phyloP scores from a whole-genome alignment of 1,140 invertebrate genomes.

The Heliconius hermathena region DNA sequence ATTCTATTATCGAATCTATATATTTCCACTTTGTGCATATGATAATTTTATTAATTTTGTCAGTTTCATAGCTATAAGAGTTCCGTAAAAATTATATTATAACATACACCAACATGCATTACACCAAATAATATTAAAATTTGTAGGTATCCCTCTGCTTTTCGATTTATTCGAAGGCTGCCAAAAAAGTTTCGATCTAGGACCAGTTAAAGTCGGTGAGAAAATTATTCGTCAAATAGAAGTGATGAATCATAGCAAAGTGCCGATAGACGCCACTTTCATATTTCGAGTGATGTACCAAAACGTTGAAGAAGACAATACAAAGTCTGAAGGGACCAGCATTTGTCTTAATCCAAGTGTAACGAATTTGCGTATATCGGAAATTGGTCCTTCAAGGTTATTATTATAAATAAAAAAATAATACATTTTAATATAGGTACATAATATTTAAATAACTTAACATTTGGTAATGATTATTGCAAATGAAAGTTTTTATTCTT shows the following conservation, averaged over 20 bases:
- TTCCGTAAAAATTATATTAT: too few species aligned
- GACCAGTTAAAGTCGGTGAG: slow-evolving; percentile 69
- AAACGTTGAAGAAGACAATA: slow-evolving; percentile 51
- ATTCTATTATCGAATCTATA: too few species aligned
- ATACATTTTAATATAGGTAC: too few species aligned
- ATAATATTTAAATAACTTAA: too few species aligned
- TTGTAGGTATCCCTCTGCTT: slow-evolving; percentile 64
- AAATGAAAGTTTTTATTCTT: background rate
- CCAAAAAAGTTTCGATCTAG: slow-evolving; percentile 72
- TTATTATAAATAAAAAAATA: background rate
- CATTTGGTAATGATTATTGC: too few species aligned
- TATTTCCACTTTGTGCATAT: too few species aligned
- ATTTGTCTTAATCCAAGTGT: slow-evolving; percentile 58
- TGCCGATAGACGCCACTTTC: slow-evolving; percentile 66
- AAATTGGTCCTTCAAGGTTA: slow-evolving; percentile 56
- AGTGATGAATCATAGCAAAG: slow-evolving; percentile 77
- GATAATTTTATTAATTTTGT: too few species aligned
- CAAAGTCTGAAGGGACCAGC: slow-evolving; percentile 65
- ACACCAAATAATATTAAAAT: too few species aligned
- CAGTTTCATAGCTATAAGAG: too few species aligned
- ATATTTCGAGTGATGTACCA: slow-evolving; percentile 68
- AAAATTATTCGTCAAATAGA: slow-evolving; percentile 68
- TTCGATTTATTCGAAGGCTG: slow-evolving; percentile 75
- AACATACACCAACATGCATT: too few species aligned
- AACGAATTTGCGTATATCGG: slow-evolving; percentile 27